Base-by-base conservation (phyloP, 2,888 invertebrate species). In the Allophyes oxyacanthae region DNA sequence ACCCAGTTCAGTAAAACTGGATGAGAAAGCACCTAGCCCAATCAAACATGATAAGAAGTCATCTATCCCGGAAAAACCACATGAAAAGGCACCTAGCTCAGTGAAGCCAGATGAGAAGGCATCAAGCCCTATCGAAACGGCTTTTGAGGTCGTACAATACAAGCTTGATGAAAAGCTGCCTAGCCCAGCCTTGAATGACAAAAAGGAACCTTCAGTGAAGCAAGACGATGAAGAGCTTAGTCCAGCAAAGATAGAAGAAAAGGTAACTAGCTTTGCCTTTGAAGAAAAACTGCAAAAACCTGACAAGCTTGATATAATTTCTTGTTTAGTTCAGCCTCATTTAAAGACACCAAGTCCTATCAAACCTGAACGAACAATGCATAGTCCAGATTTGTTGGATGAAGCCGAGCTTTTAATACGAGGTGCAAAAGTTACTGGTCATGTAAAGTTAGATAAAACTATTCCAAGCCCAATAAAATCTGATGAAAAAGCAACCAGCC, bases 321-420 rank as follows among this genome's bases (percentile, higher is more conserved):
- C 20, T 20, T 20, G 20, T 4, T 32, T n/a, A 32, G n/a, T n/a
- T 32, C 10, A 32, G 5, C 32, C 32, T 4, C 1, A 10, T 10
- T 9, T 20, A 20, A 20, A 20, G 4, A 10, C 6, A 15, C 37
- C 37, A 37, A 37, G 15, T 5, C 10, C 15, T 5, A 0, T 9
- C 6, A 3, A 14, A 36, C 8, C 54, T 0, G 36, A 41, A 9
- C 64, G 65, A 0, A 57, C 58, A 6, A n/a, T 36, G n/a, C 13
- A 20, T 20, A 20, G 20, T 20, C 30, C n/a, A 62, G 55, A 10
- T 46, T 38, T 1, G 20, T 3, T 20, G 20, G 20, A 20, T 4
- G 20, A 20, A 3, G 20, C 20, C 20, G 4, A 20, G 4, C 20
- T 20, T 3, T 2, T 3, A 20, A 2, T 20, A 20, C 20, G 2